Conservation (phyloP, 1,140 invertebrate species). For the Galendromus occidentalis region DNA sequence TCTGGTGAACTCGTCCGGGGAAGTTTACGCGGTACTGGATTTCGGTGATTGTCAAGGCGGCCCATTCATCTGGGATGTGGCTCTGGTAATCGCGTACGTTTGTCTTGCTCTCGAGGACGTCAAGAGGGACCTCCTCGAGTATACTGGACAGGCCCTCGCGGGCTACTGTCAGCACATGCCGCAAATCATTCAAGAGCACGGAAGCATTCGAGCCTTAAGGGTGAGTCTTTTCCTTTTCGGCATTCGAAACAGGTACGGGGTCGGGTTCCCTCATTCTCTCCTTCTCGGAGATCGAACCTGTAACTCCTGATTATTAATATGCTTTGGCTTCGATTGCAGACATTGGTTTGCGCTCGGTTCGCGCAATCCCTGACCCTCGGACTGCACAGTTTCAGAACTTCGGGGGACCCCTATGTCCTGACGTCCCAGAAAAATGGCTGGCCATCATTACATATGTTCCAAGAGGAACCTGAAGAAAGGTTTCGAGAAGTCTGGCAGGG, state of each 20-base stretch:
- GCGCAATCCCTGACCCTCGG: not conserved
- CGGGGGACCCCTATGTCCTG: not conserved
- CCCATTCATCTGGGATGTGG: constrained; percentile 17
- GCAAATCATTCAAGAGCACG: not conserved
- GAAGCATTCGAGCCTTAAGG: too few relatives aligned
- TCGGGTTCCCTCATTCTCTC: too few relatives aligned
- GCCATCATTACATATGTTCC: not conserved
- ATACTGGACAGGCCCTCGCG: not conserved
- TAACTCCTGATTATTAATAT: not conserved
- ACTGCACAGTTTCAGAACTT: not conserved
- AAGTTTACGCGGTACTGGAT: constrained; percentile 14
- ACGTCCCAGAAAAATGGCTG: not conserved
- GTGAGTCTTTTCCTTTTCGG: too few relatives aligned
- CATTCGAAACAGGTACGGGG: too few relatives aligned
- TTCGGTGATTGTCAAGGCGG: constrained; percentile 16
- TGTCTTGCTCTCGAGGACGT: not conserved
- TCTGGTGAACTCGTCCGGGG: not conserved
- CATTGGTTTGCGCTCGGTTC: not conserved
- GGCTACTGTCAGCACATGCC: not conserved
- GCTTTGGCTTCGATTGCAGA: not conserved
- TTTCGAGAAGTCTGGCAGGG: not conserved
- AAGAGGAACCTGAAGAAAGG: not conserved
- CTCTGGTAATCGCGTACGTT: constrained; percentile 14
- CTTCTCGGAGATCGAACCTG: too few relatives aligned
- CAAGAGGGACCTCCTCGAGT: not conserved